A percentile compares a stretch with the other conserved stretches of the same genome.
These are phyloP conservation scores for Parasteatoda lunata DNA, from an alignment of 2,888 invertebrate species.

Conservation along the genomic window DNA sequence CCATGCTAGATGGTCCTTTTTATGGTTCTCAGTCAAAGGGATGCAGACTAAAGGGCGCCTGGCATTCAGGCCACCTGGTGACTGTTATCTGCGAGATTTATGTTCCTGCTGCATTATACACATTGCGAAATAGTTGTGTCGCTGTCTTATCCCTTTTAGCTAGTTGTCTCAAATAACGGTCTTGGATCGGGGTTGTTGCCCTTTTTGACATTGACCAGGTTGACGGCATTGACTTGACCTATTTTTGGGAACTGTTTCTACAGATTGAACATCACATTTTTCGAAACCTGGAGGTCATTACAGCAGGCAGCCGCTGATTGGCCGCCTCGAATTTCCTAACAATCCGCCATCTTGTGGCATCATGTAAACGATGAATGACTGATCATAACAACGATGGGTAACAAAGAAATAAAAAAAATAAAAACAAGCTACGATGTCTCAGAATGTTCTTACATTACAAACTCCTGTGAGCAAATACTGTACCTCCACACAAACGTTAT, in stretches of 20 bases:
- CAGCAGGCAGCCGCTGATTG: not conserved
- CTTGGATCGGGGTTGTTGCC: not conserved
- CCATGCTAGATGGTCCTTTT: not conserved
- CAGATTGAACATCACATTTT: not conserved
- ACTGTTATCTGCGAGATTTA: not conserved
- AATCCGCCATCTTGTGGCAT: conserved; percentile 8
- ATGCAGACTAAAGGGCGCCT: not conserved
- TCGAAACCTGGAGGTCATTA: not conserved
- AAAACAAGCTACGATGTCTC: not conserved
- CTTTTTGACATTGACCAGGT: not conserved
- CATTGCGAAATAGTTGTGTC: not conserved
- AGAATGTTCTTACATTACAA: not conserved
- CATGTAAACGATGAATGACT: not conserved
- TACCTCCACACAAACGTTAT: not conserved
- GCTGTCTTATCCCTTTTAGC: not conserved
- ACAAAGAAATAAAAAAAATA: not conserved
- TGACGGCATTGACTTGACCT: not conserved
- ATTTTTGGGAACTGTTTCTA: not conserved
- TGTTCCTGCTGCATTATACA: not conserved
- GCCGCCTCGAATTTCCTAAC: not conserved
- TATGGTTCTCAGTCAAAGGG: not conserved
- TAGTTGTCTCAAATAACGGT: not conserved
- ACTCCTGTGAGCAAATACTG: not conserved
- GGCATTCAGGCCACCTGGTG: not conserved
- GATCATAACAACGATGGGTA: not conserved